Evolutionary conservation across 1,140 invertebrate species (phyloP).

Genomic region (Pachypsylla venusta): DNA sequence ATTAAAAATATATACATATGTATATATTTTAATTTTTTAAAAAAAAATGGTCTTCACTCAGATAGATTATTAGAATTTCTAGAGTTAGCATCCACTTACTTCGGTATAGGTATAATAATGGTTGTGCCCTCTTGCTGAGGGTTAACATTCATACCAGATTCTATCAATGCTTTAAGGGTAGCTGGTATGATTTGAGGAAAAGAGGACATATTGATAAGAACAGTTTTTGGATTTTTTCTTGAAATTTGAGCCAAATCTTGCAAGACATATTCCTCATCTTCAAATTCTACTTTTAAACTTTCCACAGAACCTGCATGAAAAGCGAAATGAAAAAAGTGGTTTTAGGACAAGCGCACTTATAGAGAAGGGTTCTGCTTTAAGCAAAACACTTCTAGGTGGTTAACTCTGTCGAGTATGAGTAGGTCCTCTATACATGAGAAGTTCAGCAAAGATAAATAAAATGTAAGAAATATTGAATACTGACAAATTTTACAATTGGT

Average conservation of each 20-base stretch:
- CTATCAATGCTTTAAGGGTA: constrained; percentile 53
- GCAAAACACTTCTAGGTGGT: too few species aligned
- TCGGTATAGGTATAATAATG: constrained; percentile 72
- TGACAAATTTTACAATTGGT: neutral
- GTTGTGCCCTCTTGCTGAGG: constrained; percentile 88
- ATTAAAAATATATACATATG: too few species aligned
- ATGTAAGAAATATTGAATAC: too few species aligned
- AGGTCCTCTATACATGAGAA: too few species aligned
- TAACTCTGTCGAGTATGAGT: too few species aligned
- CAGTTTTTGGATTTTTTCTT: constrained; percentile 69
- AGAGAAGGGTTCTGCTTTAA: too few species aligned
- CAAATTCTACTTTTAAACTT: constrained; percentile 51
- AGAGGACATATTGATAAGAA: constrained; percentile 62
- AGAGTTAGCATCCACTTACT: constrained; percentile 39
- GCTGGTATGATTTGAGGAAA: constrained; percentile 71
- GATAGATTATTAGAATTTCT: constrained; percentile 14
- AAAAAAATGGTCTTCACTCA: too few species aligned
- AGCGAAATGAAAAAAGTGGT: neutral
- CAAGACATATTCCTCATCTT: constrained; percentile 65
- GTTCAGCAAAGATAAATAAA: too few species aligned
- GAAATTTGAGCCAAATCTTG: constrained; percentile 80
- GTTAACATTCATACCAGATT: constrained; percentile 80
- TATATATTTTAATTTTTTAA: too few species aligned
- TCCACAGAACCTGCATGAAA: constrained; percentile 52
- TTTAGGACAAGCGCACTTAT: too few species aligned